phyloP scores from a whole-genome alignment of 2,797 vertebrate species.

The Tenualosa thibaudeaui region DNA sequence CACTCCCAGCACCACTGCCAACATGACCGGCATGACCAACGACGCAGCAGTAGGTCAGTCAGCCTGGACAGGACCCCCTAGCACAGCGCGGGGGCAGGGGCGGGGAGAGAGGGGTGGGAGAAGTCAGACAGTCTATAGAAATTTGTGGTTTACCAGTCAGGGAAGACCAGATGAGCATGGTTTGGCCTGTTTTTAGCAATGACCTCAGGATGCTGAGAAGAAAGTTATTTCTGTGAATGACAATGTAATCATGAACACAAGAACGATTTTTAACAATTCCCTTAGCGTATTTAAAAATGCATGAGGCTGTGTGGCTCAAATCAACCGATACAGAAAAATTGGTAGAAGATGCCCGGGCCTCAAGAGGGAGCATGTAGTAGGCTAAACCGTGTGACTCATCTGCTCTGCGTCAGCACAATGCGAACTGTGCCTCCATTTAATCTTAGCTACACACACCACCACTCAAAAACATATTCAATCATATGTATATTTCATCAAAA shows the following conservation, averaged over 20 bases:
- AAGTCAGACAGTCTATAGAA: too few species aligned
- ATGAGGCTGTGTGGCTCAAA: neutral
- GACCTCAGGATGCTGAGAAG: neutral
- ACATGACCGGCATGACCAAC: constrained; percentile 82
- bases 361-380: neutral
- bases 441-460: neutral
- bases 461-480: neutral
- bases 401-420: neutral
- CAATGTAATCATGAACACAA: neutral
- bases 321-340: neutral
- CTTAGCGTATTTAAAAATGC: neutral
- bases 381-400: neutral
- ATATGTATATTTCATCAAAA: neutral
- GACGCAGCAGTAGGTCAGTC: constrained; percentile 82
- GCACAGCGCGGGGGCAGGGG: constrained; percentile 19
- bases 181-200: neutral
- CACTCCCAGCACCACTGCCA: constrained; percentile 84
- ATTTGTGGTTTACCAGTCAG: too few species aligned
- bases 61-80: constrained; percentile 83
- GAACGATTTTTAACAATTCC: neutral
- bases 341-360: neutral
- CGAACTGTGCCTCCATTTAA: neutral
- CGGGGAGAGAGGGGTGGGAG: neutral
- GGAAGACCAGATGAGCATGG: too few species aligned
- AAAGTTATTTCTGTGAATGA: neutral